Conservation (phyloP, 2,113 vertebrate genomes). For the Propithecus coquereli region DNA sequence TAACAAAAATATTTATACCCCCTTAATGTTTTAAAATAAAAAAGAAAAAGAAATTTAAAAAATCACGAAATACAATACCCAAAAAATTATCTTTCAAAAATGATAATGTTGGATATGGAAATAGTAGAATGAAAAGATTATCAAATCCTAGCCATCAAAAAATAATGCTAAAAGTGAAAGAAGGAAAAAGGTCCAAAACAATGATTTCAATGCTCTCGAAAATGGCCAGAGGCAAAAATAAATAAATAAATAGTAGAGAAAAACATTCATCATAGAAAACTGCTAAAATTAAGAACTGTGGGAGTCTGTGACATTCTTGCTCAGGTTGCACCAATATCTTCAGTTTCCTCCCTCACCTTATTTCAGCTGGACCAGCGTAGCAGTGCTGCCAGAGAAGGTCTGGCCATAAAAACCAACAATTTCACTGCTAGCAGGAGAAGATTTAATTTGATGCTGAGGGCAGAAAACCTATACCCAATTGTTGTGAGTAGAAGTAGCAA, state of each 20-base stretch:
- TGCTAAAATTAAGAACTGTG: background rate
- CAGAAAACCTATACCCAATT: background rate
- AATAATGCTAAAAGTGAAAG: background rate
- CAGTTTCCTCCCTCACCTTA: background rate
- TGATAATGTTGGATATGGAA: background rate
- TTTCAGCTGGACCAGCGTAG: background rate
- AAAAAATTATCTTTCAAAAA: background rate
- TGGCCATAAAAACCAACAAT: background rate
- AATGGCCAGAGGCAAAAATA: background rate
- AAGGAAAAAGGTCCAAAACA: background rate
- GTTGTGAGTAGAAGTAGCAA: background rate
- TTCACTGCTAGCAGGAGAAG: background rate
- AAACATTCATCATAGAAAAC: background rate
- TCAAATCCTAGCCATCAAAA: background rate
- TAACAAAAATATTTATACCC: too few species aligned
- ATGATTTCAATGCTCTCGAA: background rate
- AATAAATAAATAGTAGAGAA: background rate
- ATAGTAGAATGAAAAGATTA: background rate
- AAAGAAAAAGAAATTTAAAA: too few species aligned
- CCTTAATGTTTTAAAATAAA: too few species aligned
- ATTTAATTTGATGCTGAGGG: background rate
- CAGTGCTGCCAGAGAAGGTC: background rate
- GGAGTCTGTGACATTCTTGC: background rate
- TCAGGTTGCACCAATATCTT: background rate
- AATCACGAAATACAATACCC: background rate